Base-by-base conservation (phyloP, 2,888 invertebrate genomes). In the Branchellion lobata region DNA sequence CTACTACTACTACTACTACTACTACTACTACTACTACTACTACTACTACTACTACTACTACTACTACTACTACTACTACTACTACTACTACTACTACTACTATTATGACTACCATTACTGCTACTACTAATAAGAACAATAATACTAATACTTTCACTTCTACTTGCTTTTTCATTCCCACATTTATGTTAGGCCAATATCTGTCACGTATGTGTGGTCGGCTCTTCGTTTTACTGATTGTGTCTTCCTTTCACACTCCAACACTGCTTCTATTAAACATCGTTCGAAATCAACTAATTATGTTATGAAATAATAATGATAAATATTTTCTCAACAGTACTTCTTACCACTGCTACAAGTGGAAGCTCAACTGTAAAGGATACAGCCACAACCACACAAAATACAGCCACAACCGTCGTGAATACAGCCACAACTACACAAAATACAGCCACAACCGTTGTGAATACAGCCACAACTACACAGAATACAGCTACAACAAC, bases 11-110 rank as follows among this genome's bases (percentile, higher is more conserved):
- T 65, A 11, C 65, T 65, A 11, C 65, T 11, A 65, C 65, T 65
- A 65, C n/a, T 65, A 11, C 65, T 11, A 65, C 65, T 65, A 65
- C 65, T 65, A 65, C 65, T 65, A 21, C 5, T 21, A 65, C 29
- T 65, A 21, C 65, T 65, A 65, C 29, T 65, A 65, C 65, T 65
- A 65, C 5, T 11, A 65, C 65, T 21, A 65, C 5, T 21, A 65
- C 65, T 65, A 21, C 65, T 11, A 65, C 65, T 65, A 65, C 65
- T 65, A 65, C 65, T 11, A 65, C 65, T 11, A 65, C 29, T 65
- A 65, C n/a, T 65, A 65, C 29, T 65, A 65, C 65, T 65, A 65
- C n/a, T 65, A 65, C 65, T 65, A 11, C 65, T 65, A 40, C 14
- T 40, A 40, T 40, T 40, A n/a, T n/a, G n/a, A n/a, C n/a, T n/a